phyloP scores from a whole-genome alignment of 2,113 vertebrate species.

The Rhinopithecus roxellana region DNA sequence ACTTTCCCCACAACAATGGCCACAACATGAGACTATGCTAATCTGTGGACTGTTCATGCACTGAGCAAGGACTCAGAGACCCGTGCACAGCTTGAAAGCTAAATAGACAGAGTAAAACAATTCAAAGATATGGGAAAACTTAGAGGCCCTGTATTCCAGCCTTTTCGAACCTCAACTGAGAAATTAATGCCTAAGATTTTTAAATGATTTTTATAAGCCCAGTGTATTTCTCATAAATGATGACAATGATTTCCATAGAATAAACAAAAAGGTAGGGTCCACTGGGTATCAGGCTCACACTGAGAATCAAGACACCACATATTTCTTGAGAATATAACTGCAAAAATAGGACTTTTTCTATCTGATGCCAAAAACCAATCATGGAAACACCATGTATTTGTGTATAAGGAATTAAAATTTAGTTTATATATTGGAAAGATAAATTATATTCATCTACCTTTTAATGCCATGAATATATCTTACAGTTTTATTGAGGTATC shows the following conservation, averaged over 20 bases:
- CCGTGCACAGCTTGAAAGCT: too few relatives aligned
- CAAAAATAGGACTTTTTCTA: background rate
- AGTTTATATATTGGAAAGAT: background rate
- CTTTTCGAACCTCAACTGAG: background rate
- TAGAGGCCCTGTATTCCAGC: background rate
- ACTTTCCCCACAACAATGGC: background rate
- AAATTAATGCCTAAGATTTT: background rate
- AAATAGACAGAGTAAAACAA: background rate
- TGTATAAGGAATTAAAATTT: background rate
- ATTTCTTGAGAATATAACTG: background rate
- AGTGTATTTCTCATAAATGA: background rate
- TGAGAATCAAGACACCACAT: too few relatives aligned
- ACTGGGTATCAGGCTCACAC: too few relatives aligned
- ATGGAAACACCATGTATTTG: background rate
- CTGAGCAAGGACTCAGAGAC: background rate
- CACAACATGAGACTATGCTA: background rate
- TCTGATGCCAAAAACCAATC: background rate
- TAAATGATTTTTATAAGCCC: background rate
- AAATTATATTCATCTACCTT: background rate
- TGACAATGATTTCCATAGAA: background rate
- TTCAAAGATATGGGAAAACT: background rate
- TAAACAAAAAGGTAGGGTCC: background rate
- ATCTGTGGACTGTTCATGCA: background rate
- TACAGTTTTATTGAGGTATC: background rate
- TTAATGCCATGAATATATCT: background rate